phyloP scores from a whole-genome alignment of 2,888 invertebrate species.

The Epistrophe grossulariae region DNA sequence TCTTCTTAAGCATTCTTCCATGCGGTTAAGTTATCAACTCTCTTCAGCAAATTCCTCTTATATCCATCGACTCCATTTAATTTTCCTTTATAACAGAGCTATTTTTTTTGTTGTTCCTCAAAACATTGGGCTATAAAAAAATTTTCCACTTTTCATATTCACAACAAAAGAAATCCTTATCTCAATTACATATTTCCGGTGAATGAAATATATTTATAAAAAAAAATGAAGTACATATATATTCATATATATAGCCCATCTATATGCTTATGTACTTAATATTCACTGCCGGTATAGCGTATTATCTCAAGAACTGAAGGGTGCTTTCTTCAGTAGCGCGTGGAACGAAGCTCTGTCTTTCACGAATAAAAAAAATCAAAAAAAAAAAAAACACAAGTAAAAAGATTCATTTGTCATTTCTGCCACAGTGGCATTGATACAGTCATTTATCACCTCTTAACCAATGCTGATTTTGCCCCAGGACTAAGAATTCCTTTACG shows the following conservation, averaged over 20 bases:
- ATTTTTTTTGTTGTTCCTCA: slow-evolving; percentile 3
- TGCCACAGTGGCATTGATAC: slow-evolving; percentile 73
- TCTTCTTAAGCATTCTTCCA: slow-evolving; percentile 36
- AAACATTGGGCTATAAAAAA: slow-evolving; percentile 51
- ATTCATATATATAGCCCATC: slow-evolving; percentile 23
- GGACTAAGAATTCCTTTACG: neutral
- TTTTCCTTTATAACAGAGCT: slow-evolving; percentile 21
- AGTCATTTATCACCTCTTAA: slow-evolving; percentile 72
- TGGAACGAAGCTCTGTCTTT: neutral
- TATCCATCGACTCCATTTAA: slow-evolving; percentile 47
- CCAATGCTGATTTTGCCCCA: slow-evolving; percentile 63
- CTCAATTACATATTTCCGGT: slow-evolving; percentile 73
- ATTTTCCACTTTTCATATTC: slow-evolving; percentile 68
- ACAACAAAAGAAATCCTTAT: slow-evolving; percentile 72
- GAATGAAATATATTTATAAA: slow-evolving; percentile 29
- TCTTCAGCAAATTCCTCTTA: slow-evolving; percentile 35
- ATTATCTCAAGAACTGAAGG: slow-evolving; percentile 64
- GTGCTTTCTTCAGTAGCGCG: slow-evolving; percentile 30
- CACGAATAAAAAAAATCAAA: neutral
- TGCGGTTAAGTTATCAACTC: slow-evolving; percentile 44
- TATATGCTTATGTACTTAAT: slow-evolving; percentile 63
- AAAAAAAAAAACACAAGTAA: slow-evolving; percentile 7
- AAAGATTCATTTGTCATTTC: slow-evolving; percentile 73
- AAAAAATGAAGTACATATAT: neutral
- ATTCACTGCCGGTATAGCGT: slow-evolving; percentile 62